Percentiles rank a stretch among this genome's conserved stretches.
Evolutionary conservation across 2,797 vertebrate genomes (phyloP).

Genomic region (Microctenopoma steveboyesi): DNA sequence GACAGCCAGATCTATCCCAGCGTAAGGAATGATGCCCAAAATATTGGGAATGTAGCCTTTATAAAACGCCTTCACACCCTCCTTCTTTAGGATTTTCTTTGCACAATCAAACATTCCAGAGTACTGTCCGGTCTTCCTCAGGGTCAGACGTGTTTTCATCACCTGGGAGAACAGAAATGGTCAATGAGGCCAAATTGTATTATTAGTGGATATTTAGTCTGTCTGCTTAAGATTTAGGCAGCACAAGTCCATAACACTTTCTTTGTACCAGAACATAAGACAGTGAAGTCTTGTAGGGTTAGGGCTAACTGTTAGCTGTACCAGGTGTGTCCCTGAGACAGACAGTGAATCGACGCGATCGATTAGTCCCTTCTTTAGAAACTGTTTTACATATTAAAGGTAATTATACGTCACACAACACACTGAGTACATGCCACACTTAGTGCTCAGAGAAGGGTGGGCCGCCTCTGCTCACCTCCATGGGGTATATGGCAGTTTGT

Average conservation of each 20-base stretch:
- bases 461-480: slow-evolving; percentile 86
- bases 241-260: too few relatives aligned
- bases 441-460: too few relatives aligned
- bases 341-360: too few relatives aligned
- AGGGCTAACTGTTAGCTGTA: too few relatives aligned
- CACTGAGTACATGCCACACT: not conserved
- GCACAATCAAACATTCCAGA: slow-evolving; percentile 91
- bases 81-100: slow-evolving; percentile 90
- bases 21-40: slow-evolving; percentile 95
- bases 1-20: slow-evolving; percentile 93
- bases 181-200: not conserved
- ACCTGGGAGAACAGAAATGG: slow-evolving; percentile 79
- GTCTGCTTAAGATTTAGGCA: too few relatives aligned
- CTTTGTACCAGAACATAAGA: too few relatives aligned
- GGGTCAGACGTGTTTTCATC: slow-evolving; percentile 94
- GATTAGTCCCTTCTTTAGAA: too few relatives aligned
- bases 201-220: too few relatives aligned
- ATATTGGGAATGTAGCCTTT: slow-evolving; percentile 94
- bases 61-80: slow-evolving; percentile 91
- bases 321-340: too few relatives aligned
- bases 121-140: slow-evolving; percentile 95
- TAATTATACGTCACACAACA: too few relatives aligned
- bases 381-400: too few relatives aligned
- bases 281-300: too few relatives aligned
- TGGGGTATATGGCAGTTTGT: slow-evolving; percentile 95